A percentile compares a stretch with the other conserved stretches of the same genome.
These are phyloP conservation scores for Molorchus minor DNA, from an alignment of 2,888 invertebrate species.

Conservation along the genomic window DNA sequence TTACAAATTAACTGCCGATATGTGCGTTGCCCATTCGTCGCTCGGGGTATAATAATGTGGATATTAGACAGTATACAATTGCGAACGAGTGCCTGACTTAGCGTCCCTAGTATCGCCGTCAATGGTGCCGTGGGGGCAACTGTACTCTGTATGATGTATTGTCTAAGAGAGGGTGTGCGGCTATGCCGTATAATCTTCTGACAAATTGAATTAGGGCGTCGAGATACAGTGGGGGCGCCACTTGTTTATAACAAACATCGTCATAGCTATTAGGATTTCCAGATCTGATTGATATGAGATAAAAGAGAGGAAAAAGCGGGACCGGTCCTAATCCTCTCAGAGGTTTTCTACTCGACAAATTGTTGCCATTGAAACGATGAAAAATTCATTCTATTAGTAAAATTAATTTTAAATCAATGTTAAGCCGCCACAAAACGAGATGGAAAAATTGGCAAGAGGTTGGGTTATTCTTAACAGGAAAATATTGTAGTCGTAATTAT, in stretches of 20 bases:
- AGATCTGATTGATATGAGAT: slow-evolving; percentile 56
- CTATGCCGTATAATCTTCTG: slow-evolving; percentile 64
- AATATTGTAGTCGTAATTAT: too few relatives aligned
- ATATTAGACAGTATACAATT: slow-evolving; percentile 24
- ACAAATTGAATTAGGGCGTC: slow-evolving; percentile 65
- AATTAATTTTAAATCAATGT: too few relatives aligned
- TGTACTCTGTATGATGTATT: slow-evolving; percentile 61
- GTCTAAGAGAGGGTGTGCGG: slow-evolving; percentile 61
- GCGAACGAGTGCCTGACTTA: slow-evolving; percentile 42
- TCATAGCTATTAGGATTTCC: slow-evolving; percentile 59
- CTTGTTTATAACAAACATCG: slow-evolving; percentile 64
- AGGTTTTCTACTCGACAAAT: too few relatives aligned
- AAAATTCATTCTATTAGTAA: too few relatives aligned
- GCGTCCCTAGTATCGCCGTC: slow-evolving; percentile 46
- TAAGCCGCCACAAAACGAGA: too few relatives aligned
- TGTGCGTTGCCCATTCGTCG: slow-evolving; percentile 1
- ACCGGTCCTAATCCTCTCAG: too few relatives aligned
- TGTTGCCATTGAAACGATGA: background rate
- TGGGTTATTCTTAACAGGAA: too few relatives aligned
- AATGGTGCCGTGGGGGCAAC: slow-evolving; percentile 50
- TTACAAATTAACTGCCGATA: slow-evolving; percentile 10
- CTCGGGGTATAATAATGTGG: slow-evolving; percentile 14
- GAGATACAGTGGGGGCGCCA: slow-evolving; percentile 60
- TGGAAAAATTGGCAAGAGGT: too few relatives aligned
- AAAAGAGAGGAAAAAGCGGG: slow-evolving; percentile 36